Conservation (phyloP, 2,113 vertebrate species). For the Amblyopsis rosae region DNA sequence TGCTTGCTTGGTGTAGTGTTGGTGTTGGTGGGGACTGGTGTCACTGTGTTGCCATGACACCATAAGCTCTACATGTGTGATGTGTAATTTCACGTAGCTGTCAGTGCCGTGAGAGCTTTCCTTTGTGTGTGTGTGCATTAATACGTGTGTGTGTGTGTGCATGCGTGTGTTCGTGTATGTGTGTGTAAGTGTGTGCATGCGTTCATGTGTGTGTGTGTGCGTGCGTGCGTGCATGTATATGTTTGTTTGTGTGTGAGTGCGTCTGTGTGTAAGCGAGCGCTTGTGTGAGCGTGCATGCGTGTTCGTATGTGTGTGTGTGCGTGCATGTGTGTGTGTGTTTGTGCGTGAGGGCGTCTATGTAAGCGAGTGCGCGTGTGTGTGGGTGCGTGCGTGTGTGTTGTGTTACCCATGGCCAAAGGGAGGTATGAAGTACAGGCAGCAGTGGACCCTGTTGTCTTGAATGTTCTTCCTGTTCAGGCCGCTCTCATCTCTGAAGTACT, state of each 20-base stretch:
- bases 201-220: not conserved
- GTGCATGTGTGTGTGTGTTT: conserved; percentile 2
- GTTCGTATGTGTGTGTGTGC: not conserved
- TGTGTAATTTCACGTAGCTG: too few relatives aligned
- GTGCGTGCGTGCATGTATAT: too few relatives aligned
- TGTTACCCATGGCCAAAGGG: conserved; percentile 94
- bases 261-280: too few relatives aligned
- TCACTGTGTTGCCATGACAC: too few relatives aligned
- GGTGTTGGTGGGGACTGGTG: too few relatives aligned
- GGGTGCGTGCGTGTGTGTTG: conserved; percentile 7
- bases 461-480: conserved; percentile 98
- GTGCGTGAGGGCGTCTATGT: too few relatives aligned
- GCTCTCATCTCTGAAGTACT: conserved; percentile 97
- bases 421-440: conserved; percentile 98
- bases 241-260: too few relatives aligned
- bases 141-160: conserved; percentile 7
- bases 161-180: not conserved
- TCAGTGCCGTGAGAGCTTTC: too few relatives aligned
- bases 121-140: not conserved
- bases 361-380: not conserved
- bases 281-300: too few relatives aligned
- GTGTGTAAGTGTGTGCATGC: not conserved
- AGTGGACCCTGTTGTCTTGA: conserved; percentile 96
- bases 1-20: too few relatives aligned
- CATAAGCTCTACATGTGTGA: too few relatives aligned